Evolutionary conservation across 2,888 invertebrate species (phyloP), one percentile per base, ranked within the genome.

Genomic region (Epirrita christyi): DNA sequence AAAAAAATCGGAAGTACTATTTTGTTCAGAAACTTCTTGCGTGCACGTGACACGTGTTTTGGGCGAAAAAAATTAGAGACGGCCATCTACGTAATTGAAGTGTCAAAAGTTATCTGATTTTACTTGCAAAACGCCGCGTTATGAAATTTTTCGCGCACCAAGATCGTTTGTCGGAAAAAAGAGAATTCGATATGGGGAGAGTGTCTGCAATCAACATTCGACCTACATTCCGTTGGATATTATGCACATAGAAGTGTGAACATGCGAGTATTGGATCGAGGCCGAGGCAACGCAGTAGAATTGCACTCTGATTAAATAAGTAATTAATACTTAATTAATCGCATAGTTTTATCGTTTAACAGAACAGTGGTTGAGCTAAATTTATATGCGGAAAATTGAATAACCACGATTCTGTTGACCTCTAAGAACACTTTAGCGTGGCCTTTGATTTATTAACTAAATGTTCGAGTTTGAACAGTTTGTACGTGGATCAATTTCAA

Each of bases 41-140:
- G 84, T 90, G 91, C 72, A 76, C 67, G 67, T 89, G 91, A 90
- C 91, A 80, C 75, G 82, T 81, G 85, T 81, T 84, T 78, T 77
- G 73, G 70, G 71, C 67, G 66, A 80, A 88, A 76, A 74, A 88
- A 88, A 86, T 86, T 87, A 82, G 80, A 86, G 78, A 71, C 84
- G 80, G 80, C 86, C 86, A 87, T 90, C 89, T 81, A 72, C 84
- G 88, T 91, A 92, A 92, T 91, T 92, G 92, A 88, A 89, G 89
- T 91, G 92, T 91, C 92, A 92, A 91, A 92, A 92, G 89, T 92
- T 92, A 83, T 87, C 88, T 90, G 90, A 92, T 92, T 91, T 91
- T 86, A 91, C 92, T 92, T 91, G 90, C 92, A 91, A 91, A 91
- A 81, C 85, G 85, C 83, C 78, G 83, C 83, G 83, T 85, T 89